Percentiles rank a stretch among this genome's conserved stretches.
Conservation (phyloP, 2,797 vertebrate species). For the Pelodytes ibericus region DNA sequence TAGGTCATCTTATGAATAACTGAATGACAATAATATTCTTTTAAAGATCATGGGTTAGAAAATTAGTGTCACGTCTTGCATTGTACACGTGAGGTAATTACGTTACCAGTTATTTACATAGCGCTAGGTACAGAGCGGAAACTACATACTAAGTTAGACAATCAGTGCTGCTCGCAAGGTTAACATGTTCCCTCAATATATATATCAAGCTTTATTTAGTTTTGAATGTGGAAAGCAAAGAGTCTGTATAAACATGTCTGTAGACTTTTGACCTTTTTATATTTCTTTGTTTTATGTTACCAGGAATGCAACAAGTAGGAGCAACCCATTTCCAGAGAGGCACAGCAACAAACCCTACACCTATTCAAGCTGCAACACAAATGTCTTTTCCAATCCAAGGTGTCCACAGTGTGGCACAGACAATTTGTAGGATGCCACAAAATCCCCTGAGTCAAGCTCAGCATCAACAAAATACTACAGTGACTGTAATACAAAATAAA, state of each 20-base stretch:
- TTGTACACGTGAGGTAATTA: too few relatives aligned
- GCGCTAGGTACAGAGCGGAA: too few relatives aligned
- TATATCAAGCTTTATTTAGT: too few relatives aligned
- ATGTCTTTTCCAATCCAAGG: constrained; percentile 86
- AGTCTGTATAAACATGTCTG: background rate
- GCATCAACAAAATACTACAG: constrained; percentile 78
- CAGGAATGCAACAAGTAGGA: constrained; percentile 78
- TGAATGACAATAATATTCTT: too few relatives aligned
- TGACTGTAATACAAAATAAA: constrained; percentile 81
- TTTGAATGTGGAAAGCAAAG: too few relatives aligned
- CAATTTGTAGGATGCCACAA: constrained; percentile 81
- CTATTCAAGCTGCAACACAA: constrained; percentile 79
- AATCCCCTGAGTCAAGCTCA: constrained; percentile 76
- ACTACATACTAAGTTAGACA: too few relatives aligned
- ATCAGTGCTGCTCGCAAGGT: too few relatives aligned
- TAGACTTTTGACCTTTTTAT: background rate
- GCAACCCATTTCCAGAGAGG: constrained; percentile 85
- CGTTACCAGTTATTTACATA: too few relatives aligned
- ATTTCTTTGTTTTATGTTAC: constrained; percentile 59
- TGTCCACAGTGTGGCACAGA: constrained; percentile 76
- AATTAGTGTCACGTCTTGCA: too few relatives aligned
- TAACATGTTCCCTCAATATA: too few relatives aligned
- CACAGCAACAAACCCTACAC: constrained; percentile 74
- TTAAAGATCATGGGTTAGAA: too few relatives aligned
- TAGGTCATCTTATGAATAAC: too few relatives aligned